These are phyloP conservation scores for Sterna hirundo DNA, from an alignment of 2,113 vertebrate species.

Conservation along the genomic window DNA sequence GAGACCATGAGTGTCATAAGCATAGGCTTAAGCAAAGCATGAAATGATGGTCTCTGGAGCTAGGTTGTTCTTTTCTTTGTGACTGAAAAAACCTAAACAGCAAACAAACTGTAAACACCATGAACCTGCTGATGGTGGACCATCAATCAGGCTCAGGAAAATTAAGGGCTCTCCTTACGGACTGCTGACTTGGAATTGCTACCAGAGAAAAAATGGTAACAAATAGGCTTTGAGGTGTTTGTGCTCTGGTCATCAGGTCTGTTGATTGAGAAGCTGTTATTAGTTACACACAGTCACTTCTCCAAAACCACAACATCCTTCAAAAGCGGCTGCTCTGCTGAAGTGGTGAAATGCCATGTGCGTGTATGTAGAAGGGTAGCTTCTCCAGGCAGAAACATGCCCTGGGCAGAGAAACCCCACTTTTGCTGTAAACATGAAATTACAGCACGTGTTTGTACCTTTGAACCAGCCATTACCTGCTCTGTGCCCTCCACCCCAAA, in stretches of 20 bases:
- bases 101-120: background rate
- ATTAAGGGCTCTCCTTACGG: background rate
- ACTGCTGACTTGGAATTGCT: background rate
- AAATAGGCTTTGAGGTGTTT: background rate
- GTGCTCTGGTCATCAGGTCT: background rate
- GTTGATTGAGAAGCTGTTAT: background rate
- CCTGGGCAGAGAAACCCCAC: background rate
- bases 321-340: background rate
- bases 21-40: background rate
- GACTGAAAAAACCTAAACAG: background rate
- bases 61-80: background rate
- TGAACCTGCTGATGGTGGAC: background rate
- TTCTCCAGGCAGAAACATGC: background rate
- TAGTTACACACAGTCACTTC: background rate
- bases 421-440: background rate
- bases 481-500: background rate
- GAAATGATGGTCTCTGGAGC: background rate
- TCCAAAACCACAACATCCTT: background rate
- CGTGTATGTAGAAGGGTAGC: fast-evolving
- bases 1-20: background rate
- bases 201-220: background rate
- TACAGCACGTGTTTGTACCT: background rate
- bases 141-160: background rate
- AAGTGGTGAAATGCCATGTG: fast-evolving
- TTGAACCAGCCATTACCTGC: background rate